Evolutionary conservation across 2,888 invertebrate species (phyloP), one percentile per base, ranked within the genome.

Genomic region (Pinctada fucata): DNA sequence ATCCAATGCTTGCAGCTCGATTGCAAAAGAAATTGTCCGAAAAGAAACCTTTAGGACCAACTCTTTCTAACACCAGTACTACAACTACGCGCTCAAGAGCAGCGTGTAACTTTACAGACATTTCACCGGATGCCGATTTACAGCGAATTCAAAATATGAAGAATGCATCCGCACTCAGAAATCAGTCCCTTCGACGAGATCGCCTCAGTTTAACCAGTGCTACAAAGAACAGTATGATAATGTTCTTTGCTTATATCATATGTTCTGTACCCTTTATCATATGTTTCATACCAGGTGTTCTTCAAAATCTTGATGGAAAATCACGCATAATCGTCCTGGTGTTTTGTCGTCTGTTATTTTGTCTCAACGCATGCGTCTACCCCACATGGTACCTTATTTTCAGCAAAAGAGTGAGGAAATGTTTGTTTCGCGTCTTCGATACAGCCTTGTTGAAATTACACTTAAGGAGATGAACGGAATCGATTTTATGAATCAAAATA

Each of bases 311-410:
- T 47, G 67, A 78, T 6, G 72, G 84, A 47, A 76, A 71, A 3
- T 82, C 84, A 47, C 81, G 90, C 3, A 77, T 88, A 1, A 70
- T 85, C 1, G 79, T 85, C 2, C 75, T 91, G n/a, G 74, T 90
- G 6, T 79, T 83, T 16, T 87, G 87, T 65, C 84, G 87, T 47
- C 75, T 90, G n/a, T 74, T 87, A 50, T 91, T 91, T 79, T 89
- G 86, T 79, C 66, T 90, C 6, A 91, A 91, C 79, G 87, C 89
- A 0, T 88, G 89, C 3, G 84, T 88, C 3, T 91, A 90, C 74
- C 90, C 91, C 0, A 79, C 89, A 4, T 91, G 91, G 91, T 91
- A 91, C 77, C 82, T 91, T 10, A 68, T 88, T n/a, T 91, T 89
- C 79, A 91, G 90, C 78, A 87, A 85, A 58, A 86, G 90, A 0